Evolutionary conservation across 2,797 vertebrate species (phyloP).

Genomic region (Micrastur ruficollis): DNA sequence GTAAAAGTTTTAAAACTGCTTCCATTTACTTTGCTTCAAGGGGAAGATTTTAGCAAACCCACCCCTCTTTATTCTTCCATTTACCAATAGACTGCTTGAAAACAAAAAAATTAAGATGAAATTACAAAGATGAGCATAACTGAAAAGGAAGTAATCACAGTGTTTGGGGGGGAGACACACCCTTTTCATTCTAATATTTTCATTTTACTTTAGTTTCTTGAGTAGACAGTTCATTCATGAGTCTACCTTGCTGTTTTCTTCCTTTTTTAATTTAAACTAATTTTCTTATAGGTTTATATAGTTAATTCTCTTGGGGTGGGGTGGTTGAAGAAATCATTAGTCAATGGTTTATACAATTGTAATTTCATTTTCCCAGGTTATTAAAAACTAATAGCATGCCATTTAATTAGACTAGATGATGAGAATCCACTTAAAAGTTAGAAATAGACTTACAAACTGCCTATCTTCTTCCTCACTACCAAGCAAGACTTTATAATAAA

Average conservation of each 20-base stretch:
- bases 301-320: neutral
- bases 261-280: neutral
- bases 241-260: neutral
- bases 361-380: slow-evolving; percentile 40
- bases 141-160: neutral
- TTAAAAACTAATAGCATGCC: slow-evolving; percentile 27
- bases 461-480: neutral
- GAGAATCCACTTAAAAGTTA: slow-evolving; percentile 18
- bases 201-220: neutral
- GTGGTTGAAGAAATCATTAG: slow-evolving; percentile 9
- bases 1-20: neutral
- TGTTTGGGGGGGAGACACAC: neutral
- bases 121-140: neutral
- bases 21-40: neutral
- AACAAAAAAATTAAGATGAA: neutral
- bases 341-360: neutral
- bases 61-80: neutral
- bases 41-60: neutral
- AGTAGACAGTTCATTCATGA: neutral
- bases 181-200: neutral
- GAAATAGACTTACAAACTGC: neutral
- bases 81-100: neutral
- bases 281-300: neutral
- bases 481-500: slow-evolving; percentile 3
- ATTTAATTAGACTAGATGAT: slow-evolving; percentile 38